Percentiles rank a stretch among this genome's conserved stretches.
These are phyloP conservation scores for Orientallactaga bullata DNA, from an alignment of 2,113 vertebrate genomes.

Conservation along the genomic window DNA sequence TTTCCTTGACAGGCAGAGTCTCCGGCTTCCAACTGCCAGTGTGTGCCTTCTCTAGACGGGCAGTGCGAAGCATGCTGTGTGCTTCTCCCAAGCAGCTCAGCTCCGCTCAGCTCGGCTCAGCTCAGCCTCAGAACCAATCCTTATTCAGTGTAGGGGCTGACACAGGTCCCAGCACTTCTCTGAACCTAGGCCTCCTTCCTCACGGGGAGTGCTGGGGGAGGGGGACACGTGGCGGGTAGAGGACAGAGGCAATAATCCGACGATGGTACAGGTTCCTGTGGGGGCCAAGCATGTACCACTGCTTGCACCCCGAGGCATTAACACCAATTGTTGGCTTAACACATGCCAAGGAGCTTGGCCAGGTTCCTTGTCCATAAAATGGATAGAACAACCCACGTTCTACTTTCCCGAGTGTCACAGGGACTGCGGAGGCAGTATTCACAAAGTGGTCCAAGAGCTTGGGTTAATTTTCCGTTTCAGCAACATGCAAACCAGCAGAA, in stretches of 20 bases:
- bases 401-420: background rate
- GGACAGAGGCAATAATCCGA: fast-evolving
- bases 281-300: fast-evolving
- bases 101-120: no score
- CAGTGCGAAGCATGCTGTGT: background rate
- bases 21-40: background rate
- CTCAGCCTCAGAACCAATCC: background rate
- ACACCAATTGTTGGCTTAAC: background rate
- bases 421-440: background rate
- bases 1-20: background rate
- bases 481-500: constrained; percentile 30
- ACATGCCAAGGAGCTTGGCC: background rate
- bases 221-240: no score
- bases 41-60: background rate
- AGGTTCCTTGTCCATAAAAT: background rate
- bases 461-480: constrained; percentile 8
- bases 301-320: background rate
- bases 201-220: no score
- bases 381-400: background rate
- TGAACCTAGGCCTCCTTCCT: background rate
- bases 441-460: background rate
- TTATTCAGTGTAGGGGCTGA: background rate
- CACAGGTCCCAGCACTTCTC: no score
- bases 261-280: background rate
- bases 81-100: background rate